Evolutionary conservation across 1,140 invertebrate genomes (phyloP).

Genomic region (Venustaconcha ellipsiformis): DNA sequence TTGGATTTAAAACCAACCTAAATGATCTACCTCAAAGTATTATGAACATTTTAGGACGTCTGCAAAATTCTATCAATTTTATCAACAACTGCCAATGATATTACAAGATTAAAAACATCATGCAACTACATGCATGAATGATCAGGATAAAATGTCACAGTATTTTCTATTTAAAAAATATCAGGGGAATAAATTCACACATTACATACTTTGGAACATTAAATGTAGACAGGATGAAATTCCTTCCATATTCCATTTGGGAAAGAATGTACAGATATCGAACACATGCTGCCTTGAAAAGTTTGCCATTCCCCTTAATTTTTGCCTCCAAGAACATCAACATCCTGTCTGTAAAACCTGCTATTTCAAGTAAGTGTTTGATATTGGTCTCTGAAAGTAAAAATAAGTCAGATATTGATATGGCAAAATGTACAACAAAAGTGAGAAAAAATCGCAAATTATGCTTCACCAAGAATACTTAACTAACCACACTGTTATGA

Average conservation of each 20-base stretch:
- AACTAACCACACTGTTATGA: too few species aligned
- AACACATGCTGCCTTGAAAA: slow-evolving; percentile 44
- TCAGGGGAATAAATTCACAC: neutral
- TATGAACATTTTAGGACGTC: too few species aligned
- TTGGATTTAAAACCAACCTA: too few species aligned
- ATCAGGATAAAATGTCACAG: neutral
- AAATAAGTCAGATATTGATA: slow-evolving; percentile 1
- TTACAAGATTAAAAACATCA: neutral
- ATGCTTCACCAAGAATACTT: too few species aligned
- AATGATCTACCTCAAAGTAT: too few species aligned
- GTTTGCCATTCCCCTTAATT: slow-evolving; percentile 45
- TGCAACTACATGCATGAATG: neutral
- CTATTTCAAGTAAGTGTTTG: slow-evolving; percentile 40
- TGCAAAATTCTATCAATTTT: too few species aligned
- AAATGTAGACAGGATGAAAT: slow-evolving; percentile 42
- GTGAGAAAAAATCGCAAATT: neutral
- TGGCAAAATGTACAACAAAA: neutral
- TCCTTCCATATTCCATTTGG: slow-evolving; percentile 46
- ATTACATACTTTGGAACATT: slow-evolving; percentile 47
- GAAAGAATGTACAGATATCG: slow-evolving; percentile 51
- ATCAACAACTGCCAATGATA: too few species aligned
- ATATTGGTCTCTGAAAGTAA: slow-evolving; percentile 52
- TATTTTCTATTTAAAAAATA: neutral
- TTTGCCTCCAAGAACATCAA: slow-evolving; percentile 46
- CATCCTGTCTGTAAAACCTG: slow-evolving; percentile 37